phyloP scores from a whole-genome alignment of 35 echinoderm and acorn worm species.

The Eucidaris tribuloides region DNA sequence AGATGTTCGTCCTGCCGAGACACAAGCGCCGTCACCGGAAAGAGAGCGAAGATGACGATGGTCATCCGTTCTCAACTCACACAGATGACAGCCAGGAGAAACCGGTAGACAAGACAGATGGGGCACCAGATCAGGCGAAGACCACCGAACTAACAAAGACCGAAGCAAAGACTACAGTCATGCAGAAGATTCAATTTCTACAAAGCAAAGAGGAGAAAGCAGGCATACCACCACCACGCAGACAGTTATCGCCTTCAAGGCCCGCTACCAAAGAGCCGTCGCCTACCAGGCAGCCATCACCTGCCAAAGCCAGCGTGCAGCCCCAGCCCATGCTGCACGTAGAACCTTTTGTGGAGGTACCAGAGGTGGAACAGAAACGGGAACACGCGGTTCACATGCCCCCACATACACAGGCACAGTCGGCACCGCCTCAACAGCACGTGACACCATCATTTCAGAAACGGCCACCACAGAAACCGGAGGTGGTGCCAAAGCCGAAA shows the following conservation, averaged over 20 bases:
- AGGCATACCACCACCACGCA: background rate
- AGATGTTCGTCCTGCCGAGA: constrained; percentile 46
- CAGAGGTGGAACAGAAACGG: background rate
- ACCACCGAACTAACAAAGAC: background rate
- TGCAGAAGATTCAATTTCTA: background rate
- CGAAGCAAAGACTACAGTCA: constrained; percentile 5
- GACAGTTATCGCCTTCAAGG: background rate
- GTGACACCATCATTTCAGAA: background rate
- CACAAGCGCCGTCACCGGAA: background rate
- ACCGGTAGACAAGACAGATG: constrained; percentile 36
- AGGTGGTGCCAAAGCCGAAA: background rate
- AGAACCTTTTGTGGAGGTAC: background rate
- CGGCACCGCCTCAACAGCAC: constrained; percentile 13
- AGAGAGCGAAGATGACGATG: constrained; percentile 45
- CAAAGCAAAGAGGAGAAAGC: background rate
- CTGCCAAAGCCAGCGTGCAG: background rate
- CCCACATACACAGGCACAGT: constrained; percentile 38
- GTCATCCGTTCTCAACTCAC: constrained; percentile 58
- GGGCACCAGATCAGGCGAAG: too few species aligned
- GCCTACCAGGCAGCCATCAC: background rate
- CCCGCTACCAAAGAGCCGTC: background rate
- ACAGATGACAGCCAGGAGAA: constrained; percentile 70
- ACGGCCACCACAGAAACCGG: background rate
- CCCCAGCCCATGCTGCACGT: constrained; percentile 22
- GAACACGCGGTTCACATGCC: constrained; percentile 3